Percentiles rank a stretch among this genome's conserved stretches.
phyloP scores from a whole-genome alignment of 1,140 invertebrate genomes.

The Lasioglossum baleicum region DNA sequence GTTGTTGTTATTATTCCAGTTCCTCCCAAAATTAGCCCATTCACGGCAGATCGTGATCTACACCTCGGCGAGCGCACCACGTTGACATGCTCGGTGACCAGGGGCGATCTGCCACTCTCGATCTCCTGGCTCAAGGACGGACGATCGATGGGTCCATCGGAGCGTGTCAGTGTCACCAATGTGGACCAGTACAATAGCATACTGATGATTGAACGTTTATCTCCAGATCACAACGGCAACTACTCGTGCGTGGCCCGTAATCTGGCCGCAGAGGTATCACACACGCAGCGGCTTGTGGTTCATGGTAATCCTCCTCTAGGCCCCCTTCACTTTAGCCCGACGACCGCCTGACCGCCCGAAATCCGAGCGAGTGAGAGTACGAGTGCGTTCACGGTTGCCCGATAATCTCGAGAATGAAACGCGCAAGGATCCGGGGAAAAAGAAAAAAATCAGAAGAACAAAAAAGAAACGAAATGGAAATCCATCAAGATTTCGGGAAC shows the following conservation, averaged over 20 bases:
- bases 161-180: constrained; percentile 84
- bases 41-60: constrained; percentile 85
- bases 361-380: constrained; percentile 59
- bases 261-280: constrained; percentile 86
- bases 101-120: constrained; percentile 88
- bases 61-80: constrained; percentile 89
- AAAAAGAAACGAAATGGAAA: neutral
- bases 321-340: constrained; percentile 70
- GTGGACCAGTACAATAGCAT: constrained; percentile 89
- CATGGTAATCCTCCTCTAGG: constrained; percentile 86
- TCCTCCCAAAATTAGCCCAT: constrained; percentile 89
- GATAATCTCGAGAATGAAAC: constrained; percentile 47
- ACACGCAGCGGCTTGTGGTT: constrained; percentile 87
- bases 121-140: constrained; percentile 90
- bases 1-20: constrained; percentile 83
- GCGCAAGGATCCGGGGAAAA: constrained; percentile 24
- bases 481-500: no score
- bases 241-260: constrained; percentile 88
- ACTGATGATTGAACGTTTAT: constrained; percentile 88
- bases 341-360: constrained; percentile 74
- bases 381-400: constrained; percentile 54
- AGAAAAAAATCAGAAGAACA: neutral
- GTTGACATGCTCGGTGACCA: constrained; percentile 88
- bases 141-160: constrained; percentile 82
- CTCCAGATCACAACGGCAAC: constrained; percentile 88